These are phyloP conservation scores for Canis aureus DNA, from an alignment of 2,113 vertebrate genomes.

Conservation along the genomic window DNA sequence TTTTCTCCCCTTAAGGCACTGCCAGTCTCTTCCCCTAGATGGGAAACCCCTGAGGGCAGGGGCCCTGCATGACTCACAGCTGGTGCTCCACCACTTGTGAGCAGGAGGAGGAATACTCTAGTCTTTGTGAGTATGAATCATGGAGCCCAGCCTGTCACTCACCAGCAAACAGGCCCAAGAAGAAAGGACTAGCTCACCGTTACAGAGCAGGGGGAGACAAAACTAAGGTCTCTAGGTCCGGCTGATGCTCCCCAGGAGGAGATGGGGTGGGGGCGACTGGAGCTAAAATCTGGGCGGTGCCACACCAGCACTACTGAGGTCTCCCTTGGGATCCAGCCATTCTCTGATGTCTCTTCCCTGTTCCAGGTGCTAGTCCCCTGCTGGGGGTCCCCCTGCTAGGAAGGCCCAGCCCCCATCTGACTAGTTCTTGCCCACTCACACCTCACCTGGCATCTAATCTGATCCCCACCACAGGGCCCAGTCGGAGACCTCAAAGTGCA, in stretches of 20 bases:
- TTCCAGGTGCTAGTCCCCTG: neutral
- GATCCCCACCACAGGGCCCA: neutral
- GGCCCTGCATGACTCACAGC: constrained; percentile 19
- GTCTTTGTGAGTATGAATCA: neutral
- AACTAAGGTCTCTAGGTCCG: neutral
- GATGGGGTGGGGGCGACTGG: neutral
- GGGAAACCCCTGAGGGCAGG: constrained; percentile 31
- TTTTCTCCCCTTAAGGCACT: neutral
- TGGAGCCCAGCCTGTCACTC: neutral
- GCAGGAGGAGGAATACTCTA: constrained; percentile 35
- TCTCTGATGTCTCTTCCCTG: neutral
- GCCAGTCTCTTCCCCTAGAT: neutral
- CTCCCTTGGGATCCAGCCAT: neutral
- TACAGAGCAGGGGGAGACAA: neutral
- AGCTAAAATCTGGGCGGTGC: neutral
- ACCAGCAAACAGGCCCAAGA: neutral
- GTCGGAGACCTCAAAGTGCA: neutral
- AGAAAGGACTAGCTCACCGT: neutral
- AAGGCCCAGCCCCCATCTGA: neutral
- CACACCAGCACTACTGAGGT: neutral
- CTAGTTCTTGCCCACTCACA: neutral
- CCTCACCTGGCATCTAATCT: neutral
- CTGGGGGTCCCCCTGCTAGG: neutral
- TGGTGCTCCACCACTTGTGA: neutral
- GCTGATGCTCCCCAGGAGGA: neutral